A percentile compares a stretch with the other conserved stretches of the same genome.
Conservation (phyloP, 2,888 invertebrate genomes). For the Corythucha ciliata region DNA sequence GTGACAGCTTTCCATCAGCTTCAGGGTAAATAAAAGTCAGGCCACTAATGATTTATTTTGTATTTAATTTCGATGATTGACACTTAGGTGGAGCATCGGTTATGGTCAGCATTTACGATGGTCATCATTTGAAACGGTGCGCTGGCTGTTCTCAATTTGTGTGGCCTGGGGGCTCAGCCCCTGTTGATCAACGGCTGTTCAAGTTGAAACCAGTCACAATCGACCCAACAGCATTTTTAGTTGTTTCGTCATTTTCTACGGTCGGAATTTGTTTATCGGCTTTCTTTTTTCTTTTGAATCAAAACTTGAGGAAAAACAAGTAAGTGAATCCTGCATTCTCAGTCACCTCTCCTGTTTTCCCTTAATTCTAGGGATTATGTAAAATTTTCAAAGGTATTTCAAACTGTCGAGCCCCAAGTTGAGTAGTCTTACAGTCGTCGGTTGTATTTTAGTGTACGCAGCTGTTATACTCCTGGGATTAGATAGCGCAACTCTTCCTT, state of each 20-base stretch:
- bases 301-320: slow-evolving; percentile 74
- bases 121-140: slow-evolving; percentile 58
- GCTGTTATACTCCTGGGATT: slow-evolving; percentile 78
- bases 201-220: slow-evolving; percentile 67
- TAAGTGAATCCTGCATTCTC: too few species aligned
- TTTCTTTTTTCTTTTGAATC: slow-evolving; percentile 69
- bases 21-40: slow-evolving; percentile 53
- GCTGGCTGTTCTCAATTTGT: slow-evolving; percentile 54
- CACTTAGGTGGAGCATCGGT: slow-evolving; percentile 58
- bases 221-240: slow-evolving; percentile 63
- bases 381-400: slow-evolving; percentile 60
- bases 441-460: slow-evolving; percentile 81
- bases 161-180: slow-evolving; percentile 69
- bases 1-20: slow-evolving; percentile 81
- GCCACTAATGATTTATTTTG: neutral
- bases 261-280: slow-evolving; percentile 66
- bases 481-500: slow-evolving; percentile 67
- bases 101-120: slow-evolving; percentile 59
- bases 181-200: slow-evolving; percentile 67
- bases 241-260: slow-evolving; percentile 60
- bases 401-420: slow-evolving; percentile 85
- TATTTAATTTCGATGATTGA: neutral
- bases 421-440: slow-evolving; percentile 84
- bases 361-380: too few species aligned
- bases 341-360: too few species aligned